These are phyloP conservation scores for Monopterus albus DNA, from an alignment of 2,113 vertebrate genomes.

Conservation along the genomic window DNA sequence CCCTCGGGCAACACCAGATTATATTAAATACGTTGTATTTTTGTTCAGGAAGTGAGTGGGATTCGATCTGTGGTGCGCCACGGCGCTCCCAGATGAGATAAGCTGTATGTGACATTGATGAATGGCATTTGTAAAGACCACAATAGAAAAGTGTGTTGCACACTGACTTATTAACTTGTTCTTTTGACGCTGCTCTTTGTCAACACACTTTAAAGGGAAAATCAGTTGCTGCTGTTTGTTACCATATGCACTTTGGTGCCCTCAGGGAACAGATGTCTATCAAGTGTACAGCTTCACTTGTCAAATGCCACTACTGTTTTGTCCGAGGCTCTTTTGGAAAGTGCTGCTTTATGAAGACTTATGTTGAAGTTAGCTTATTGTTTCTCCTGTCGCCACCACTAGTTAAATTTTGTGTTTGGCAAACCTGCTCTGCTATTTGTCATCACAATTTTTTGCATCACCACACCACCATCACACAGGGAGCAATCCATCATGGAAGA, in stretches of 20 bases:
- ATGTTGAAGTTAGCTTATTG: no score
- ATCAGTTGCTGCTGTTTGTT: conserved; percentile 46
- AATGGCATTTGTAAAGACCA: conserved; percentile 51
- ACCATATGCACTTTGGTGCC: conserved; percentile 19
- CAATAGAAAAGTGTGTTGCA: conserved; percentile 37
- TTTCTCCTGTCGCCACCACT: not conserved
- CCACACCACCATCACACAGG: no score
- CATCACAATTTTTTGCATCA: not conserved
- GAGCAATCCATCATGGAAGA: not conserved
- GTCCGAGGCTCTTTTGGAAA: conserved; percentile 10
- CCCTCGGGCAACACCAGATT: conserved; percentile 18
- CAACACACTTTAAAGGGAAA: conserved; percentile 32
- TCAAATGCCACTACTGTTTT: conserved; percentile 55
- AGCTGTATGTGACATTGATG: conserved; percentile 58
- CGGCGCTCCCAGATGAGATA: conserved; percentile 30
- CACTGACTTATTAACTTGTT: conserved; percentile 56
- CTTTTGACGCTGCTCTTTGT: conserved; percentile 32
- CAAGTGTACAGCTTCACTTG: conserved; percentile 13
- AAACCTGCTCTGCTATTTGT: not conserved
- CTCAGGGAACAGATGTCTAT: conserved; percentile 30
- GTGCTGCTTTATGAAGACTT: conserved; percentile 21
- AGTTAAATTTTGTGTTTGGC: conserved; percentile 13
- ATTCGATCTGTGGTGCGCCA: conserved; percentile 43
- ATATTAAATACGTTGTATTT: conserved; percentile 58
- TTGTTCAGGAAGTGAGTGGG: conserved; percentile 54